Base-by-base conservation (phyloP, 2,113 vertebrate species). In the Pao palembangensis region DNA sequence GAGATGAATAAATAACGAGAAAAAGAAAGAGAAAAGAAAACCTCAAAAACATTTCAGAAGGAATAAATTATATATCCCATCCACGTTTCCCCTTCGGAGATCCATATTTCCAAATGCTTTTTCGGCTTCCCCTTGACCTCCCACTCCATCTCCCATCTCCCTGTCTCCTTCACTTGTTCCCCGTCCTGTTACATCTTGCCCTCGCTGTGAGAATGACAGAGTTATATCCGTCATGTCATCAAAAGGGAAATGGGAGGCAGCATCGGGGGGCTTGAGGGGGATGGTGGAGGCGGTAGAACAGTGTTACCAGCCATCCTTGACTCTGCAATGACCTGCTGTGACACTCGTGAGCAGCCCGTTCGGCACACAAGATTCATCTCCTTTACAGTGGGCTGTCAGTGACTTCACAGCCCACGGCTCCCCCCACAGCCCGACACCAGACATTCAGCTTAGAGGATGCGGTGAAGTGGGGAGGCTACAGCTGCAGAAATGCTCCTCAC, bases 211-310 rank as follows among this genome's bases (percentile, higher is more conserved):
- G 61, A 74, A 61, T 84, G 86, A 85, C 80, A 51, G 71, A 73
- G 55, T 76, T 74, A 85, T 82, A 88, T 91, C 84, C 61, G 56
- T 87, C 86, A 88, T 81, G 82, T 88, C 77, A 81, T 84, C 78
- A 62, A 55, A 74, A 47, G 55, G 75, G 80, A 82, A 88, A 85
- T 84, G 58, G 61, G 73, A 81, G 65, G 41, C 58, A 55, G 75
- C 61, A 19, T 69, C 60, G 25, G 34, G 69, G 60, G 59, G 75
- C 44, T n/a, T 16, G 44, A n/a, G 44, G 44, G n/a, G 44, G 44
- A n/a, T 16, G 44, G 44, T 47, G 59, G 69, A 50, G 78, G 78
- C 58, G 50, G 77, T 46, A 55, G 68, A 78, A 79, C 79, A 73
- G 86, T 84, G 83, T 85, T 80, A 65, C 80, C 58, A 67, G 67